Conservation (phyloP, 2,888 invertebrate species). For the Leucoma salicis region DNA sequence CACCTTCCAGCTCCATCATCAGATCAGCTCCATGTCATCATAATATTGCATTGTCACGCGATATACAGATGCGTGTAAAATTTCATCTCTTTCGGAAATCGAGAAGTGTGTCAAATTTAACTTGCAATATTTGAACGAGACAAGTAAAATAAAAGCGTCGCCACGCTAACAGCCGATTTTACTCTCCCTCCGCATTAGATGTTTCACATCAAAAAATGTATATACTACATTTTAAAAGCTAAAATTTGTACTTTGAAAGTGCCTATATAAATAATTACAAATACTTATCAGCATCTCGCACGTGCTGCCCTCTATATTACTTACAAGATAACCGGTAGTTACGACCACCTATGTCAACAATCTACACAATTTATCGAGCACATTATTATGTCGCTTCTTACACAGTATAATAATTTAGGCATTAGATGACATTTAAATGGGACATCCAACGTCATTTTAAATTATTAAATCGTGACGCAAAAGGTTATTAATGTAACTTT, state of each 20-base stretch:
- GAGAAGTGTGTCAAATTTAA: too few relatives aligned
- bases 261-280: background rate
- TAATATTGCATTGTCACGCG: too few relatives aligned
- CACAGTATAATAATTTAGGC: slow-evolving; percentile 23
- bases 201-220: too few relatives aligned
- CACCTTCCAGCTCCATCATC: too few relatives aligned
- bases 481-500: slow-evolving; percentile 6
- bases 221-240: background rate
- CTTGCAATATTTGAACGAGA: too few relatives aligned
- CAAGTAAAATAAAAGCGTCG: too few relatives aligned
- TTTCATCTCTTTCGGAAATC: too few relatives aligned
- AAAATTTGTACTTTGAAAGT: background rate
- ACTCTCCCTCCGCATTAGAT: too few relatives aligned
- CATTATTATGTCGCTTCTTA: slow-evolving; percentile 34
- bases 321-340: slow-evolving; percentile 53
- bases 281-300: slow-evolving; percentile 36
- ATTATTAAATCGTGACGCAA: slow-evolving; percentile 46
- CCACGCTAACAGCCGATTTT: too few relatives aligned
- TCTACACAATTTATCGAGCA: slow-evolving; percentile 62
- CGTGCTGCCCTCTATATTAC: slow-evolving; percentile 37
- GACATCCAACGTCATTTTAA: slow-evolving; percentile 24
- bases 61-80: too few relatives aligned
- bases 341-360: slow-evolving; percentile 60
- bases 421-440: slow-evolving; percentile 23
- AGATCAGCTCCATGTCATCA: too few relatives aligned